phyloP scores from a whole-genome alignment of 2,888 invertebrate genomes.

The Listrodromus nycthemerus region DNA sequence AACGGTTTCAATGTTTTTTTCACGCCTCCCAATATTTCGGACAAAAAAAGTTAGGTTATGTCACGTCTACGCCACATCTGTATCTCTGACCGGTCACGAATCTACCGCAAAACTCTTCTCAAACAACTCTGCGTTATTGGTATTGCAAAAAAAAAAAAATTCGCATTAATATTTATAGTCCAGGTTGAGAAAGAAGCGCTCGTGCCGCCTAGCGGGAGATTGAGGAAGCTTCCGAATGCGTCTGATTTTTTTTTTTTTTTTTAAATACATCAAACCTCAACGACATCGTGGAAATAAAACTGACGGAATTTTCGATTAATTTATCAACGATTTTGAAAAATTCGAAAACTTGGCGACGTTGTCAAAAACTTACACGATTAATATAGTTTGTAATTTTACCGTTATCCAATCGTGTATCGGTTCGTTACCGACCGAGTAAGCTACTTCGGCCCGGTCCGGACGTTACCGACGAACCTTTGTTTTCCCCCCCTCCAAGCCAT shows the following conservation, averaged over 20 bases:
- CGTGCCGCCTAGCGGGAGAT: slow-evolving; percentile 20
- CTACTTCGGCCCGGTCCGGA: slow-evolving; percentile 47
- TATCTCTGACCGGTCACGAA: no score
- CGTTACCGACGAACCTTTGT: slow-evolving; percentile 14
- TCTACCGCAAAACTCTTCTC: no score
- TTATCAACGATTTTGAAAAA: no score
- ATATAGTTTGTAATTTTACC: not conserved
- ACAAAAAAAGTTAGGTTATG: no score
- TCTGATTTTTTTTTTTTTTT: slow-evolving; percentile 10
- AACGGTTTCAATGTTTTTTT: no score
- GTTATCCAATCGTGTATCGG: slow-evolving; percentile 52
- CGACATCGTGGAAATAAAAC: not conserved
- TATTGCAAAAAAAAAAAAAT: no score
- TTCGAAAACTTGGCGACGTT: not conserved
- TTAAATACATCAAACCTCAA: not conserved
- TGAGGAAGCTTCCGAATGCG: not conserved
- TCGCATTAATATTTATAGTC: slow-evolving; percentile 11
- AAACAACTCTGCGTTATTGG: no score
- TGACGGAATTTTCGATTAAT: not conserved
- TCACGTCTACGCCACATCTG: no score
- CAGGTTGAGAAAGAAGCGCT: slow-evolving; percentile 2
- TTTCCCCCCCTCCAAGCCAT: not conserved
- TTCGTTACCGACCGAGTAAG: slow-evolving; percentile 59
- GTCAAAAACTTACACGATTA: slow-evolving; percentile 12
- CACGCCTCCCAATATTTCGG: no score